phyloP scores from a whole-genome alignment of 2,888 invertebrate species.

The Molorchus minor region DNA sequence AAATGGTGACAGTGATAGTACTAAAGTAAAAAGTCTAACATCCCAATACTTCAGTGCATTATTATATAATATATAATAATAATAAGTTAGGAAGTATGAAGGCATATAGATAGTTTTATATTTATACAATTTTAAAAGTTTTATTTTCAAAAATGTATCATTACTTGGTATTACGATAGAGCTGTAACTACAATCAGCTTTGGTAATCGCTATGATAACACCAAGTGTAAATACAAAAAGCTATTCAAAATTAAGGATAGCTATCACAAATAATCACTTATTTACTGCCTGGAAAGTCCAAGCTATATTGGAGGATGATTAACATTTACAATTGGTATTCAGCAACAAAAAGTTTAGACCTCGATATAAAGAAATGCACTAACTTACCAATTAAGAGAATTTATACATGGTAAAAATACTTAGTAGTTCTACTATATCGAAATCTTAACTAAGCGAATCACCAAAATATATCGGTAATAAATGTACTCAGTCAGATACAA shows the following conservation, averaged over 20 bases:
- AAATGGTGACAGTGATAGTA: constrained; percentile 61
- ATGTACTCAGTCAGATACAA: constrained; percentile 52
- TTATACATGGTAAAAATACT: constrained; percentile 27
- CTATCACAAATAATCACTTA: constrained; percentile 60
- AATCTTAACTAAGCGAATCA: constrained; percentile 43
- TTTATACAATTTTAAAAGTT: constrained; percentile 59
- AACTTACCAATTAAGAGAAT: constrained; percentile 18
- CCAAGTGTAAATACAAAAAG: constrained; percentile 54
- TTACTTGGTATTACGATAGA: constrained; percentile 42
- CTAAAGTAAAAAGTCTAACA: constrained; percentile 65
- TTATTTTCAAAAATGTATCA: constrained; percentile 53
- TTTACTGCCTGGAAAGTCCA: constrained; percentile 50
- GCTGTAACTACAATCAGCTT: constrained; percentile 29
- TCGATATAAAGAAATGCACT: constrained; percentile 37
- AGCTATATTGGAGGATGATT: constrained; percentile 56
- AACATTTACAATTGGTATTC: constrained; percentile 55
- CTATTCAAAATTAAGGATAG: constrained; percentile 58
- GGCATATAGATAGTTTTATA: constrained; percentile 64
- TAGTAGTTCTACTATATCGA: constrained; percentile 37
- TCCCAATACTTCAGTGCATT: constrained; percentile 65
- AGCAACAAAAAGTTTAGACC: constrained; percentile 43
- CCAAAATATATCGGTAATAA: constrained; percentile 40
- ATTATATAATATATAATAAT: constrained; percentile 60
- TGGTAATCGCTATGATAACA: constrained; percentile 43
- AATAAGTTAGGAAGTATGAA: constrained; percentile 64